Conservation (phyloP, 2,113 vertebrate species). For the Puntigrus tetrazona region DNA sequence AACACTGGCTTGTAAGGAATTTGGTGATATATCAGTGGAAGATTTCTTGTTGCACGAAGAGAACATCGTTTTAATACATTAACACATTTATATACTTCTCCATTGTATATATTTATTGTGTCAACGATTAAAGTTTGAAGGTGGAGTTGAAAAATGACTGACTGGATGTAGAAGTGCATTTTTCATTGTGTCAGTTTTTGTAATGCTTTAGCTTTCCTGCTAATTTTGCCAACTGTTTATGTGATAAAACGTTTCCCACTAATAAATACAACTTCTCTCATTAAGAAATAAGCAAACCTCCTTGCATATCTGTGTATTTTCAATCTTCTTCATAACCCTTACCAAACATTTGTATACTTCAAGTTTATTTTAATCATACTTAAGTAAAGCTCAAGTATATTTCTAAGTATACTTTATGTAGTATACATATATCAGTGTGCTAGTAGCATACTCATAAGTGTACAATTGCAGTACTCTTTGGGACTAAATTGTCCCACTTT, state of each 20-base stretch:
- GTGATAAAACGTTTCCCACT: neutral
- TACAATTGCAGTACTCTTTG: no score
- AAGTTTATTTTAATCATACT: no score
- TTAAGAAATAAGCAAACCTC: no score
- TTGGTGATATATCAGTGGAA: neutral
- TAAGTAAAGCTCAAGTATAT: no score
- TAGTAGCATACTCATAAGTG: no score
- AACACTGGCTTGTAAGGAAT: constrained; percentile 1
- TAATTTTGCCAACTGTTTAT: no score
- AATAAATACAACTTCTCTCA: neutral
- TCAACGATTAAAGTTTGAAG: neutral
- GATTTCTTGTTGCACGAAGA: neutral
- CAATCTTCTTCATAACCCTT: neutral
- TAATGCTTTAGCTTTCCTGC: neutral
- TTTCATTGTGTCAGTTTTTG: neutral
- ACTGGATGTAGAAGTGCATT: neutral
- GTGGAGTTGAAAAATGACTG: neutral
- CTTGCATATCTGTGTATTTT: neutral
- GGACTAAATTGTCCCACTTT: no score
- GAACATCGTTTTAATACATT: neutral
- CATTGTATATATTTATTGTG: neutral
- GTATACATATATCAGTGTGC: no score
- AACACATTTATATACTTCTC: neutral
- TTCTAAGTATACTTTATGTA: no score
- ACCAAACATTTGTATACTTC: no score